A percentile compares a stretch with the other conserved stretches of the same genome.
Evolutionary conservation across 2,797 vertebrate genomes (phyloP).

Genomic region (Pantherophis alleghaniensis): DNA sequence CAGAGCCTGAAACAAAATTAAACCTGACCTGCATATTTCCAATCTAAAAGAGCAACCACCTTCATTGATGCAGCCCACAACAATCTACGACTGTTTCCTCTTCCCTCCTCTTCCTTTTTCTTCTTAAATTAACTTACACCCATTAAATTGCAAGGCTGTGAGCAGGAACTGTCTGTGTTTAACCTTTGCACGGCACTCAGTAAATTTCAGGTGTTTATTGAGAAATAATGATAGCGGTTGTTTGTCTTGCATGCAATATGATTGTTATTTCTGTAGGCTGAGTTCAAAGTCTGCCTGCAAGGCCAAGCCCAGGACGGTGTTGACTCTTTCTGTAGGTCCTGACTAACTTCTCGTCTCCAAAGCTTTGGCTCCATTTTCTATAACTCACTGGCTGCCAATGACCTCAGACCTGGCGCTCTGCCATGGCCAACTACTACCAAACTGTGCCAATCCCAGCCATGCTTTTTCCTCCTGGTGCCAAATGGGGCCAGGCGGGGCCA

Average conservation of each 20-base stretch:
- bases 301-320: neutral
- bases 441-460: neutral
- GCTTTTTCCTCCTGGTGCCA: constrained; percentile 7
- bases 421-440: constrained; percentile 12
- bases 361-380: constrained; percentile 20
- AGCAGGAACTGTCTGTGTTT: neutral
- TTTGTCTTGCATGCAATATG: neutral
- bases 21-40: neutral
- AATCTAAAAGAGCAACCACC: neutral
- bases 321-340: neutral
- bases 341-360: neutral
- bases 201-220: neutral
- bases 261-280: neutral
- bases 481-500: constrained; percentile 1
- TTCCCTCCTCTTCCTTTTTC: neutral
- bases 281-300: constrained; percentile 6
- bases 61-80: neutral
- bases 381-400: constrained; percentile 15
- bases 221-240: neutral
- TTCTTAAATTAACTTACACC: neutral
- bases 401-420: constrained; percentile 7
- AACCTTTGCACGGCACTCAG: neutral
- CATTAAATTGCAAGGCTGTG: neutral
- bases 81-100: neutral
- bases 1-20: neutral